Percentiles rank a stretch among this genome's conserved stretches.
phyloP scores from a whole-genome alignment of 2,888 invertebrate genomes.

The Agrochola macilenta region DNA sequence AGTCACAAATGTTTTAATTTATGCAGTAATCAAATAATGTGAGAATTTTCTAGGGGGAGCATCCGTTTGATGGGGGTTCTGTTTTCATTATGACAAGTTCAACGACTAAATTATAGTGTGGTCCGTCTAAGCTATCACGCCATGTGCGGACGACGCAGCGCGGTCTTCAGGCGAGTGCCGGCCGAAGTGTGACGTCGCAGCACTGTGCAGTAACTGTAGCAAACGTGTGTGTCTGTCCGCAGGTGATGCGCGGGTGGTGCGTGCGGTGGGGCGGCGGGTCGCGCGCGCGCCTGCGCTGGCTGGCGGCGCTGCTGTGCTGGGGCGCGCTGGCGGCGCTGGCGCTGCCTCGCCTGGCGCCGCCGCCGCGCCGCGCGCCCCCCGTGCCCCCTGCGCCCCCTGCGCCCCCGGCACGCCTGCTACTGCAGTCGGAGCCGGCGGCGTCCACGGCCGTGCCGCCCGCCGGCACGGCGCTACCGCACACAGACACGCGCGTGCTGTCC shows the following conservation, averaged over 20 bases:
- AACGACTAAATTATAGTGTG: conserved; percentile 41
- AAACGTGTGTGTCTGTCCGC: conserved; percentile 62
- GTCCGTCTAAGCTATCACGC: conserved; percentile 1
- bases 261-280: conserved; percentile 76
- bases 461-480: conserved; percentile 69
- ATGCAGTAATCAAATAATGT: conserved; percentile 40
- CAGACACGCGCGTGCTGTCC: conserved; percentile 84
- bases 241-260: conserved; percentile 86
- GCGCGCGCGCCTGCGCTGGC: conserved; percentile 82
- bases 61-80: conserved; percentile 42
- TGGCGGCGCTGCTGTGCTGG: conserved; percentile 85
- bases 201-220: background rate
- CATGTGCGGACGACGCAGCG: conserved; percentile 41
- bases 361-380: conserved; percentile 68
- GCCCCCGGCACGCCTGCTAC: conserved; percentile 73
- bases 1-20: conserved; percentile 13
- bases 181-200: background rate
- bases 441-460: conserved; percentile 68
- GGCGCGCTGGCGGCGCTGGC: conserved; percentile 81
- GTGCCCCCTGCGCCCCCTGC: conserved; percentile 69
- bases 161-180: conserved; percentile 28
- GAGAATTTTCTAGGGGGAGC: conserved; percentile 25
- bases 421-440: conserved; percentile 75
- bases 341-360: conserved; percentile 79
- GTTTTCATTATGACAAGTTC: conserved; percentile 34